Conservation (phyloP, 1,140 invertebrate species). For the Drosophila jambulina region DNA sequence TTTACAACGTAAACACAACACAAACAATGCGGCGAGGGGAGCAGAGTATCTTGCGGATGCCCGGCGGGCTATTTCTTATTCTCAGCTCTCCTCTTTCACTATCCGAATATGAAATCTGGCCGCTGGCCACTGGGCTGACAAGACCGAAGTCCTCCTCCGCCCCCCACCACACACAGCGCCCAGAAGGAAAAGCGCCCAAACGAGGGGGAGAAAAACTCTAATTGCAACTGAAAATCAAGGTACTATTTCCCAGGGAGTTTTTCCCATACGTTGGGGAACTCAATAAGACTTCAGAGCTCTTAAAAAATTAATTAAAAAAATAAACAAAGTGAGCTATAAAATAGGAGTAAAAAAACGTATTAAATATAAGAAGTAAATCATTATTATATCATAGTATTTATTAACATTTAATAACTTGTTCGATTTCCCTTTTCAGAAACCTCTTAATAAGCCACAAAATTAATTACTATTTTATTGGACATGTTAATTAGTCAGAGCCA, state of each 20-base stretch:
- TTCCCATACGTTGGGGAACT: not conserved
- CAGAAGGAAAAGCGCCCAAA: slow-evolving; percentile 1
- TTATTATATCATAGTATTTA: not conserved
- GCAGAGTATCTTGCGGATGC: slow-evolving; percentile 29
- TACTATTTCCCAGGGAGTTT: slow-evolving; percentile 3
- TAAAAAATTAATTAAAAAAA: too few relatives aligned
- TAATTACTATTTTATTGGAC: slow-evolving; percentile 31
- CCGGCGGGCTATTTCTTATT: slow-evolving; percentile 57
- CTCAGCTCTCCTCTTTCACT: slow-evolving; percentile 54
- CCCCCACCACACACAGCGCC: not conserved
- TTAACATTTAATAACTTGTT: not conserved
- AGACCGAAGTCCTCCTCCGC: slow-evolving; percentile 10
- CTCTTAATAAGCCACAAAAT: slow-evolving; percentile 4
- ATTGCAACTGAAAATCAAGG: slow-evolving; percentile 32
- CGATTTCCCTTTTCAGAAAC: not conserved
- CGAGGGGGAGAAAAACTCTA: slow-evolving; percentile 9
- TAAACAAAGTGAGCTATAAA: not conserved
- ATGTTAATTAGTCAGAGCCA: slow-evolving; percentile 28
- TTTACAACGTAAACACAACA: slow-evolving; percentile 79
- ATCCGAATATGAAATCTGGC: slow-evolving; percentile 72
- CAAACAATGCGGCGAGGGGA: slow-evolving; percentile 45
- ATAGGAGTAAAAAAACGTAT: rapidly evolving
- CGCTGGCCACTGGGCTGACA: slow-evolving; percentile 53
- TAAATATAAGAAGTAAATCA: too few relatives aligned
- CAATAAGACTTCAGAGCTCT: not conserved